Evolutionary conservation across 2,888 invertebrate genomes (phyloP).

Genomic region (Teinopalpus imperialis): DNA sequence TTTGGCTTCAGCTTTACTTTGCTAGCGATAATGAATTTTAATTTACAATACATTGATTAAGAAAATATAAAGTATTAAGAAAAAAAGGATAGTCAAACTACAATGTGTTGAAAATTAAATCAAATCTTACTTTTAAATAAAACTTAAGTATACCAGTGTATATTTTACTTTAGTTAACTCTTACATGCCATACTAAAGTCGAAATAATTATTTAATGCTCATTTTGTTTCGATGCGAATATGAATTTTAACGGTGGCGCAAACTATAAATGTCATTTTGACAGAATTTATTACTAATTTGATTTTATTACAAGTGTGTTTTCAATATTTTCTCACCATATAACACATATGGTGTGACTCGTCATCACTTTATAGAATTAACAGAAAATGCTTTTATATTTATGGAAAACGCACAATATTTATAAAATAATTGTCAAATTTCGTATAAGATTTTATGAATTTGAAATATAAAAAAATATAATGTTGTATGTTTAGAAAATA

Average conservation of each 20-base stretch:
- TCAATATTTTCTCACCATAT: too few relatives aligned
- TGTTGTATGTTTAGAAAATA: conserved; percentile 19
- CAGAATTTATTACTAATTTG: too few relatives aligned
- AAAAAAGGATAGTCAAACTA: conserved; percentile 28
- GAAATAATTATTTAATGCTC: conserved; percentile 16
- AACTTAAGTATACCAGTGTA: conserved; percentile 43
- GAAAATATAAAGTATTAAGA: conserved; percentile 11
- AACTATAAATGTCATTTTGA: too few relatives aligned
- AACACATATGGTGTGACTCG: too few relatives aligned
- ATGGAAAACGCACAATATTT: conserved; percentile 36
- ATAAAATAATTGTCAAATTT: conserved; percentile 22
- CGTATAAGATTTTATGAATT: background rate
- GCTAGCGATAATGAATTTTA: conserved; percentile 39
- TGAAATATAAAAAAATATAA: background rate
- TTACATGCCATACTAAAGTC: conserved; percentile 31
- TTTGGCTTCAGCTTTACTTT: conserved; percentile 68
- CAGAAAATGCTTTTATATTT: conserved; percentile 24
- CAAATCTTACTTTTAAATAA: conserved; percentile 22
- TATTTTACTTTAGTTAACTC: conserved; percentile 44
- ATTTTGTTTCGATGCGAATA: conserved; percentile 1
- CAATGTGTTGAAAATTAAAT: conserved; percentile 43
- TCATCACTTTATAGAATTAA: background rate
- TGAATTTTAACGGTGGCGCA: background rate
- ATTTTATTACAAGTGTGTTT: conserved; percentile 1
- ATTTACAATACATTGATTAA: conserved; percentile 44